Conservation (phyloP, 92 coral and sea anemone genomes). For the Bergia puertoricense region DNA sequence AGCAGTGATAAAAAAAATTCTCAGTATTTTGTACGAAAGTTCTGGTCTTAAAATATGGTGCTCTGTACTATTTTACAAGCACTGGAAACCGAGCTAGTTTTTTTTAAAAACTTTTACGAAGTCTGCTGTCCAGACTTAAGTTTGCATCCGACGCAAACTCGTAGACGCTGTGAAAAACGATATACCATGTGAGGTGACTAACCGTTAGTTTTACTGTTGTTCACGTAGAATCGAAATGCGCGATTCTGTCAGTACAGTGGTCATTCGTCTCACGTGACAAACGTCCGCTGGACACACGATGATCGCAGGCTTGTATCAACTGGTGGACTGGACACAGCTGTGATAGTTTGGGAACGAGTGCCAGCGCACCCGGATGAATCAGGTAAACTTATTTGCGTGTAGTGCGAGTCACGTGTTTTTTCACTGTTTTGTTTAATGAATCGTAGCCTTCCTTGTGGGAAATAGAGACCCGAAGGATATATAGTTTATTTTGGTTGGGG, state of each 20-base stretch:
- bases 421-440: neutral
- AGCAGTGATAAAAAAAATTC: too few species aligned
- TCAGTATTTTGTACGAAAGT: too few species aligned
- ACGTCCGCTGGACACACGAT: slow-evolving; percentile 96
- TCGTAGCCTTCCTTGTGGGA: too few species aligned
- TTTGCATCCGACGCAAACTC: too few species aligned
- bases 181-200: neutral
- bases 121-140: neutral
- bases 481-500: too few species aligned
- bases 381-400: slow-evolving; percentile 45
- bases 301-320: slow-evolving; percentile 94
- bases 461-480: too few species aligned
- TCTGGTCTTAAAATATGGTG: too few species aligned
- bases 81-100: too few species aligned
- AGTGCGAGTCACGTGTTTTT: neutral
- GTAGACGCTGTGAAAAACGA: neutral
- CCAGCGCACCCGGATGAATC: slow-evolving; percentile 68
- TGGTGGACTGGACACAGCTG: slow-evolving; percentile 98
- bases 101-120: too few species aligned
- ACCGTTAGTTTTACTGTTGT: neutral
- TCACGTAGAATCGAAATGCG: slow-evolving; percentile 74
- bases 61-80: too few species aligned
- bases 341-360: slow-evolving; percentile 90
- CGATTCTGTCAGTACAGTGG: slow-evolving; percentile 80
- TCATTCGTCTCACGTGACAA: slow-evolving; percentile 99